Evolutionary conservation across 2,888 invertebrate genomes (phyloP).

Genomic region (Synanthedon vespiformis): DNA sequence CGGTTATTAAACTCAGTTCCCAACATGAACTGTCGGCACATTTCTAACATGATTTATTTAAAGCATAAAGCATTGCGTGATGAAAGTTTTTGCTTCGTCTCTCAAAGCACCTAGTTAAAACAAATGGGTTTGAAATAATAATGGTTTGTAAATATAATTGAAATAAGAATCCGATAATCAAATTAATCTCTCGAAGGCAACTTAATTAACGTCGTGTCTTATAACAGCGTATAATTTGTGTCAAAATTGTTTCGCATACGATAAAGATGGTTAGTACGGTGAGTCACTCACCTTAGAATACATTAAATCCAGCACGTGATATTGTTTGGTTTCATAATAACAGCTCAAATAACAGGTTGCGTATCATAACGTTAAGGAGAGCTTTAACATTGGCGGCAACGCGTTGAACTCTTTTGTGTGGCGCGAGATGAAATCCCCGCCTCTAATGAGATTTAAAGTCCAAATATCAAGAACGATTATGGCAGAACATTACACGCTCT

Average conservation of each 20-base stretch:
- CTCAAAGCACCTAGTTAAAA: conserved; percentile 22
- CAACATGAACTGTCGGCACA: neutral
- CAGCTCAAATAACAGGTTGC: conserved; percentile 53
- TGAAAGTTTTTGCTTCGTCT: conserved; percentile 1
- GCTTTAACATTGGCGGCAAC: conserved; percentile 33
- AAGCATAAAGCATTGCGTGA: conserved; percentile 3
- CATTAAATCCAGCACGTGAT: conserved; percentile 46
- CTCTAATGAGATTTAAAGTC: conserved; percentile 38
- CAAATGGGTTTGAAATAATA: conserved; percentile 48
- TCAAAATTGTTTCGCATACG: conserved; percentile 59
- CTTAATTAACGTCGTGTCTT: conserved; percentile 55
- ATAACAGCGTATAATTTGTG: conserved; percentile 63
- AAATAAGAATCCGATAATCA: conserved; percentile 61
- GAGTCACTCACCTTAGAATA: conserved; percentile 36
- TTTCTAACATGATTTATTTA: conserved; percentile 4
- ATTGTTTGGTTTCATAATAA: conserved; percentile 62
- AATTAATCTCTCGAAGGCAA: conserved; percentile 57
- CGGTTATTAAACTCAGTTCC: neutral
- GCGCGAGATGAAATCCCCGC: conserved; percentile 14
- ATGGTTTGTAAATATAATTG: conserved; percentile 51
- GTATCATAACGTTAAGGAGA: conserved; percentile 43
- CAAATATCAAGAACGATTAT: conserved; percentile 40
- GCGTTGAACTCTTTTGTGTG: conserved; percentile 62
- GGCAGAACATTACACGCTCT: conserved; percentile 54
- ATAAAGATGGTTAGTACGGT: conserved; percentile 49